Percentiles rank a stretch among this genome's conserved stretches.
Conservation (phyloP, 2,888 invertebrate genomes). For the Drosophila acutilabella region DNA sequence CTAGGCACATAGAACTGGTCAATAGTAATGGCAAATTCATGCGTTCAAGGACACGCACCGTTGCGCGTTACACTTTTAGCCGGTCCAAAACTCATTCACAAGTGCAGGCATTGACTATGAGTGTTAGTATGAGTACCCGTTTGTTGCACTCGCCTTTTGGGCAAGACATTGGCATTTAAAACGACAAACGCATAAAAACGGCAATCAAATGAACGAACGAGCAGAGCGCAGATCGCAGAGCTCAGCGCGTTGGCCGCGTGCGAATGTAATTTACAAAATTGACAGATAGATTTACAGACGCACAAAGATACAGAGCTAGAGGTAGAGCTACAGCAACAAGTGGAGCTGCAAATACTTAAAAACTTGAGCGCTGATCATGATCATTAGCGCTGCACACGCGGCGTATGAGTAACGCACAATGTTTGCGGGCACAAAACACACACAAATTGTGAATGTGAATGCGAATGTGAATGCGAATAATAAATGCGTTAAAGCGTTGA, state of each 20-base stretch:
- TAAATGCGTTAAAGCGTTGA: slow-evolving; percentile 57
- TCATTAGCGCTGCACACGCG: slow-evolving; percentile 60
- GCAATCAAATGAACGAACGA: slow-evolving; percentile 56
- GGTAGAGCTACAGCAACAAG: slow-evolving; percentile 25
- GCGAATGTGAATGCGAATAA: slow-evolving; percentile 35
- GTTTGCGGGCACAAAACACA: slow-evolving; percentile 13
- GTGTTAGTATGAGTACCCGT: slow-evolving; percentile 7
- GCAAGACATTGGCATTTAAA: slow-evolving; percentile 81
- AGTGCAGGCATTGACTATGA: slow-evolving; percentile 12
- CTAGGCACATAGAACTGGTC: slow-evolving; percentile 1
- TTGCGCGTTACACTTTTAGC: slow-evolving; percentile 77
- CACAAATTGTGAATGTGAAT: slow-evolving; percentile 25
- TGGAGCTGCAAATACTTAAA: background rate
- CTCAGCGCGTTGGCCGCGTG: slow-evolving; percentile 65
- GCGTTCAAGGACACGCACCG: slow-evolving; percentile 72
- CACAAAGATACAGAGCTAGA: slow-evolving; percentile 29
- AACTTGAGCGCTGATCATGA: slow-evolving; percentile 39
- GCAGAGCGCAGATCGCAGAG: background rate
- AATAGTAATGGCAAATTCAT: slow-evolving; percentile 52
- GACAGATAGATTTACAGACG: slow-evolving; percentile 72
- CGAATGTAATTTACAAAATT: slow-evolving; percentile 74
- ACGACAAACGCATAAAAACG: slow-evolving; percentile 36
- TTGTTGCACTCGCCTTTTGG: slow-evolving; percentile 61
- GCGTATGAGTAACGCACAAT: slow-evolving; percentile 63
- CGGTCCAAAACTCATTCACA: slow-evolving; percentile 69